These are phyloP conservation scores for Amorpha juglandis DNA, from an alignment of 2,888 invertebrate species.

Conservation along the genomic window DNA sequence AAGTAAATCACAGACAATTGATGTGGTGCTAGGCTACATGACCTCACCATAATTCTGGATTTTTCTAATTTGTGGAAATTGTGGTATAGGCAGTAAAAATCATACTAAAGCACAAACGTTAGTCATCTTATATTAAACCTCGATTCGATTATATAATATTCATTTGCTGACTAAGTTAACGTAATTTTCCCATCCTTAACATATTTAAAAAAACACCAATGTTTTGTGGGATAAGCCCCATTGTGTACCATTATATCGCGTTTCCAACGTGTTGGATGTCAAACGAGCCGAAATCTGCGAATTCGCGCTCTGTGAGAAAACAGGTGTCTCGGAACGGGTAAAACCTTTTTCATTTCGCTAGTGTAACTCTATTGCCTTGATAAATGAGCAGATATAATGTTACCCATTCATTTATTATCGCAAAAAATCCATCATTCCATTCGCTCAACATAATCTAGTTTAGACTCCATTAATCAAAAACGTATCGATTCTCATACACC, in stretches of 20 bases:
- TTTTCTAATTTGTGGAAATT: too few species aligned
- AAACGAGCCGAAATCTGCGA: slow-evolving; percentile 61
- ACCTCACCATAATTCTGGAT: too few species aligned
- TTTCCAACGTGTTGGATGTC: slow-evolving; percentile 65
- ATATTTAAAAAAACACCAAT: slow-evolving; percentile 29
- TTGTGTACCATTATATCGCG: slow-evolving; percentile 63
- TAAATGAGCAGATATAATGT: slow-evolving; percentile 62
- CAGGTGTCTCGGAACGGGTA: slow-evolving; percentile 74
- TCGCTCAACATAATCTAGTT: slow-evolving; percentile 72
- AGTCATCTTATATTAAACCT: too few species aligned
- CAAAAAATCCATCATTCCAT: slow-evolving; percentile 44
- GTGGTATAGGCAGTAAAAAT: too few species aligned
- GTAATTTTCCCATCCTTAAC: slow-evolving; percentile 16
- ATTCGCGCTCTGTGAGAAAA: slow-evolving; percentile 53
- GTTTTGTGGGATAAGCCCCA: slow-evolving; percentile 55
- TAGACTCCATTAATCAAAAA: slow-evolving; percentile 77
- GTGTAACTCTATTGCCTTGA: slow-evolving; percentile 53
- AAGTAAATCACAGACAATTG: too few species aligned
- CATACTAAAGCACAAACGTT: too few species aligned
- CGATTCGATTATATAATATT: too few species aligned
- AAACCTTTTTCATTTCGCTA: slow-evolving; percentile 53
- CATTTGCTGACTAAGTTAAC: background rate
- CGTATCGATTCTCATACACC: slow-evolving; percentile 77
- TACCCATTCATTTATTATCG: slow-evolving; percentile 44
- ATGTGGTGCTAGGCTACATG: too few species aligned